Evolutionary conservation across 2,113 vertebrate species (phyloP).

Genomic region (Ceyx melanurus): DNA sequence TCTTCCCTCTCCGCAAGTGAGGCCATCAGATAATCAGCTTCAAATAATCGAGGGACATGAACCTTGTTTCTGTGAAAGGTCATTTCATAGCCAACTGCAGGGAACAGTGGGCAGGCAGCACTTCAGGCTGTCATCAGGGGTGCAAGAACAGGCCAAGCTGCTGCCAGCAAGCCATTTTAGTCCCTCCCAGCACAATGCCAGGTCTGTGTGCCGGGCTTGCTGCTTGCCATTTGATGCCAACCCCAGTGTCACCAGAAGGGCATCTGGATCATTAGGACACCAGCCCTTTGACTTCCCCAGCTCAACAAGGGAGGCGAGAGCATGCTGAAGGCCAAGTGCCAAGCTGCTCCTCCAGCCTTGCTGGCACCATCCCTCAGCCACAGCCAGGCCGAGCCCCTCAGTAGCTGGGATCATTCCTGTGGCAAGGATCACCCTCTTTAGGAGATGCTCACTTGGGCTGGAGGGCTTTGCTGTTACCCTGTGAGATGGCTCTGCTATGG

Average conservation of each 20-base stretch:
- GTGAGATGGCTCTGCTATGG: not conserved
- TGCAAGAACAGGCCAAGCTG: not conserved
- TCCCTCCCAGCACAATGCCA: not conserved
- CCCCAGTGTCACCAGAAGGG: not conserved
- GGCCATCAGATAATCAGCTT: not conserved
- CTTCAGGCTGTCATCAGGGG: not conserved
- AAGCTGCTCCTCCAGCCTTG: not conserved
- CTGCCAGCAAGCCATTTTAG: not conserved
- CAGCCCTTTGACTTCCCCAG: not conserved
- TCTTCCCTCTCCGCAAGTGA: not conserved
- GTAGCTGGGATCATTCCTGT: not conserved
- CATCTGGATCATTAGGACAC: slow-evolving; percentile 28
- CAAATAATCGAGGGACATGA: not conserved
- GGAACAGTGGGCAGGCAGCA: not conserved
- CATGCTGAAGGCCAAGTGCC: not conserved
- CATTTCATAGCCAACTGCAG: not conserved
- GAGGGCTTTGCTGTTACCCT: not conserved
- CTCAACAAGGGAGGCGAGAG: not conserved
- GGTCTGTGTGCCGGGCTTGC: not conserved
- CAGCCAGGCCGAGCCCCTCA: not conserved
- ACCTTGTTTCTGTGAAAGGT: slow-evolving; percentile 6
- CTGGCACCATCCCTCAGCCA: not conserved
- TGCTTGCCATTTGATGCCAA: not conserved
- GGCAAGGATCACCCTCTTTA: not conserved
- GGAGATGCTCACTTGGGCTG: not conserved